Percentiles rank a stretch among this genome's conserved stretches.
Evolutionary conservation across 2,113 vertebrate species (phyloP).

Genomic region (Hyla sarda): DNA sequence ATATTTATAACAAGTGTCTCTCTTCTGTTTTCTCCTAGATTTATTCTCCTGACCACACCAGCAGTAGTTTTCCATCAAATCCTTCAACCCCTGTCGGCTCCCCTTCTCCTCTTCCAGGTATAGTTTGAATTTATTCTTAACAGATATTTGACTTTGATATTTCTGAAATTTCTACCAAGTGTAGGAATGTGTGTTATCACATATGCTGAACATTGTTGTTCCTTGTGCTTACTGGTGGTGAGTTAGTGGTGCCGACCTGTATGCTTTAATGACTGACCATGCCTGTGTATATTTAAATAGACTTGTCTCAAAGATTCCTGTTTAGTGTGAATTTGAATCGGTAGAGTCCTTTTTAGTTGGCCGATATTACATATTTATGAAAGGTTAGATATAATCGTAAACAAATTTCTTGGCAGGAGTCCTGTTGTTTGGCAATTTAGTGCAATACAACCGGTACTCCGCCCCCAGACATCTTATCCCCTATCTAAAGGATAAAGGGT

Average conservation of each 20-base stretch:
- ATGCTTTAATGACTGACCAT: neutral
- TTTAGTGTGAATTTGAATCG: too few relatives aligned
- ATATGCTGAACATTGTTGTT: too few relatives aligned
- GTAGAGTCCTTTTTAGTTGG: too few relatives aligned
- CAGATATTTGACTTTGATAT: too few relatives aligned
- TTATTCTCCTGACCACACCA: conserved; percentile 99
- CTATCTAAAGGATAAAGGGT: too few relatives aligned
- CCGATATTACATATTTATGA: neutral
- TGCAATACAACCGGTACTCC: neutral
- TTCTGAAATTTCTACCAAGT: neutral
- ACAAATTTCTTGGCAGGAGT: neutral
- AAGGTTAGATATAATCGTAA: neutral
- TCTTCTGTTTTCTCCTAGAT: conserved; percentile 78
- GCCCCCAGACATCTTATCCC: too few relatives aligned
- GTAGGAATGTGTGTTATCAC: too few relatives aligned
- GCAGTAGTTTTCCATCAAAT: conserved; percentile 98
- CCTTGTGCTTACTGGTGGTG: too few relatives aligned
- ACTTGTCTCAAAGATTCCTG: neutral
- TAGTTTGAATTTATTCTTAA: conserved; percentile 63
- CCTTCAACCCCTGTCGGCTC: conserved; percentile 97
- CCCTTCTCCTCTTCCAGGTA: conserved; percentile 92
- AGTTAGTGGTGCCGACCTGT: neutral
- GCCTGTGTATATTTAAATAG: neutral
- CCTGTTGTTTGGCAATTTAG: neutral
- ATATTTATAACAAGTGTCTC: neutral